These are phyloP conservation scores for Epizoanthus illoricatus DNA, from an alignment of 92 coral and sea anemone genomes.

Conservation along the genomic window DNA sequence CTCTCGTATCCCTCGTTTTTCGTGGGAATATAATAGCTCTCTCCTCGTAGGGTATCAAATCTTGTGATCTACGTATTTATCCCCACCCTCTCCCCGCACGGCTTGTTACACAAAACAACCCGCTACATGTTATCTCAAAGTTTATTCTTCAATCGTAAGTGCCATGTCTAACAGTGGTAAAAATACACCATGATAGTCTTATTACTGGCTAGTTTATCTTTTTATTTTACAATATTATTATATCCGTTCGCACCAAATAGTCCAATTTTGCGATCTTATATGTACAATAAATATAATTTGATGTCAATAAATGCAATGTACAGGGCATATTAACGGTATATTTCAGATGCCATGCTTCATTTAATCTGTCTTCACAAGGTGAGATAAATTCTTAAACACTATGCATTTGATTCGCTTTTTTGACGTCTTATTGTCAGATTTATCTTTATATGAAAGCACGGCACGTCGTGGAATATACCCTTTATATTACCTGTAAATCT, in stretches of 20 bases:
- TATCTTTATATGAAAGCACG: not conserved
- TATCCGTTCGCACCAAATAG: not conserved
- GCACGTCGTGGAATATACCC: not conserved
- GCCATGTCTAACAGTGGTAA: not conserved
- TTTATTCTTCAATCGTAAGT: not conserved
- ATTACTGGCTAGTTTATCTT: not conserved
- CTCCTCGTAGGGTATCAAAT: no score
- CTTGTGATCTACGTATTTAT: no score
- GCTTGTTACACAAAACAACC: not conserved
- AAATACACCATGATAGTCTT: not conserved
- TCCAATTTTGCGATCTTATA: conserved; percentile 14
- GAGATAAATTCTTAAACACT: not conserved
- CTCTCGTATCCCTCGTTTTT: no score
- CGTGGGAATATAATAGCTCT: no score
- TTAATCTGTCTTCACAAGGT: not conserved
- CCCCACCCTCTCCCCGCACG: no score
- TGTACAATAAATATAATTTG: conserved; percentile 36
- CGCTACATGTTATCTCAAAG: not conserved
- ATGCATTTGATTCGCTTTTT: no score
- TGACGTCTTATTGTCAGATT: no score
- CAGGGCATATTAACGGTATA: not conserved
- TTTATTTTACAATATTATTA: conserved; percentile 25
- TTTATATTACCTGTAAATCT: conserved; percentile 1
- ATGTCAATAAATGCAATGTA: not conserved
- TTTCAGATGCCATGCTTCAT: conserved; percentile 3